Evolutionary conservation across 2,113 vertebrate species (phyloP), one percentile per base, ranked within the genome.

Genomic region (Misgurnus mizolepis): DNA sequence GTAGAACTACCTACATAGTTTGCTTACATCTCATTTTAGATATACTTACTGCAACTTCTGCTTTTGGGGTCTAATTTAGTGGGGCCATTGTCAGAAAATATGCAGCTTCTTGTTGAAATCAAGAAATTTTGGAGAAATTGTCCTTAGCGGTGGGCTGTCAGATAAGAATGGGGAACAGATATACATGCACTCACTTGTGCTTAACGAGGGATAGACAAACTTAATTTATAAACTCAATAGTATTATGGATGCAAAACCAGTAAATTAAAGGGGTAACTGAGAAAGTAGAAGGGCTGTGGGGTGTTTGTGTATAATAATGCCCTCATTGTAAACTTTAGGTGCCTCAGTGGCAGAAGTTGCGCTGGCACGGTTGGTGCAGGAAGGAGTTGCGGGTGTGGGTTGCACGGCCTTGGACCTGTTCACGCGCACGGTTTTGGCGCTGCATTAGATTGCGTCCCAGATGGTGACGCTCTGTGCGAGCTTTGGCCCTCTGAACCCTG

Each of bases 361-460:
- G 97, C 91, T 96, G 96, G 94, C 93, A 93, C 78, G 97, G 97
- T 89, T 99, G 97, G 92, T 98, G 95, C 80, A 98, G 87, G 82
- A 95, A 96, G 92, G 91, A 92, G 86, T 94, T 93, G 86, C 93
- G 93, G 88, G 90, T 71, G 4, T 92, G 89, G 62, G 88, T 89
- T 8, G 89, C 84, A 3, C 91, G 89, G 70, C 92, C 92, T 4
- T 92, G 90, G 41, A 93, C 93, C 88, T 95, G 92, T 90, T 98
- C 95, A 60, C 93, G 91, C 77, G 93, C 91, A 34, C 94, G 95
- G 91, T 98, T 98, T 91, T 99, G 97, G 82, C 97, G 92, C 84
- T 99, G 96, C 86, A 98, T 89, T 55, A 92, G 93, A 87, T 95
- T 96, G 83, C 95, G 94, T 80, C 92, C 91, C 86, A 96, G 89